Evolutionary conservation across 2,888 invertebrate species (phyloP).

Genomic region (Polydrusus tereticollis): DNA sequence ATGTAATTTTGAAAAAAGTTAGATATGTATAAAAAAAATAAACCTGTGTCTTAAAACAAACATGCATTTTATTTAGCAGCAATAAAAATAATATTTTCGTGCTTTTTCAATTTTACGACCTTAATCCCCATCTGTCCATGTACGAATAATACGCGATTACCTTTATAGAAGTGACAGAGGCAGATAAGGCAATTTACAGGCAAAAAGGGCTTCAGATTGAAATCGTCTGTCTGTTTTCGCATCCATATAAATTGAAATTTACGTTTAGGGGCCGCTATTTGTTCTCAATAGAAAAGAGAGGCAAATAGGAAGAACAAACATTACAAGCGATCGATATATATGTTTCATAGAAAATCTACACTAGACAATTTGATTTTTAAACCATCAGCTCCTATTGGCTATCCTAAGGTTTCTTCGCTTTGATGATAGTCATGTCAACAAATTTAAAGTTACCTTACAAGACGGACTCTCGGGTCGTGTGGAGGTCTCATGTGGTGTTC

Average conservation of each 20-base stretch:
- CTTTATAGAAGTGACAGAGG: constrained; percentile 34
- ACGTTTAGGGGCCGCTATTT: neutral
- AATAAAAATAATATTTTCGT: neutral
- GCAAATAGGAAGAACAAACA: neutral
- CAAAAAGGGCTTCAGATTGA: constrained; percentile 25
- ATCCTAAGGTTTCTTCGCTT: too few relatives aligned
- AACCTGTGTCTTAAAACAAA: too few relatives aligned
- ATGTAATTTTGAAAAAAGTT: too few relatives aligned
- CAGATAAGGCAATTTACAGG: constrained; percentile 40
- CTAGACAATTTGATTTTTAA: too few relatives aligned
- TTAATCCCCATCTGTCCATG: neutral
- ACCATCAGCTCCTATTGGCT: too few relatives aligned
- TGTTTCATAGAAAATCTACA: too few relatives aligned
- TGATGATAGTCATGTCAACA: too few relatives aligned
- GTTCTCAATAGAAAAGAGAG: neutral
- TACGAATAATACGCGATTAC: constrained; percentile 15
- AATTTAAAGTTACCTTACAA: too few relatives aligned
- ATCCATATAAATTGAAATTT: constrained; percentile 41
- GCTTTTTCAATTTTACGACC: neutral
- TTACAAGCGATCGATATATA: neutral
- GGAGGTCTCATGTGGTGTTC: too few relatives aligned
- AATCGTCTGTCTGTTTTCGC: constrained; percentile 16
- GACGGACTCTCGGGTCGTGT: too few relatives aligned
- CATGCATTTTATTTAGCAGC: too few relatives aligned
- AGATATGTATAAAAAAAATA: too few relatives aligned